Base-by-base conservation (phyloP, 2,113 vertebrate species). In the Phrynocephalus versicolor region DNA sequence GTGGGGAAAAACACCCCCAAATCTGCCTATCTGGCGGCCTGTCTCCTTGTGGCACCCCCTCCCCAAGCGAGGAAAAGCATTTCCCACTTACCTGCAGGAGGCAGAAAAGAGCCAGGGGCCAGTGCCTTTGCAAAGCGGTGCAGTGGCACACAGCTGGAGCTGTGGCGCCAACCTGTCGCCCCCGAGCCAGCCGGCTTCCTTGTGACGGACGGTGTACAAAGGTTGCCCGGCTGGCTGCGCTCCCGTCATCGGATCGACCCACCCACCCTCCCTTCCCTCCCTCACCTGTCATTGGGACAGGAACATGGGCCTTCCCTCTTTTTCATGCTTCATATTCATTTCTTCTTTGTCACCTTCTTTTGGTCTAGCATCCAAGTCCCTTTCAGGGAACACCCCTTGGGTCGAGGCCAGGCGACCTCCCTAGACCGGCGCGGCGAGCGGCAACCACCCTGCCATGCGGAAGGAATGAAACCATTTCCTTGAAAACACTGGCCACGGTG, bases 1-100 rank as follows among this genome's bases (percentile, higher is more conserved):
- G n/a, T n/a, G n/a, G n/a, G n/a, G n/a, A n/a, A n/a, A n/a, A n/a
- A n/a, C n/a, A n/a, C n/a, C n/a, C n/a, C n/a, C n/a, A n/a, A n/a
- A n/a, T n/a, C n/a, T n/a, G n/a, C n/a, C n/a, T n/a, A n/a, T n/a
- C n/a, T n/a, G n/a, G n/a, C n/a, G n/a, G 13, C 14, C 3, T 21
- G 9, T 14, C n/a, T 6, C 8, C 3, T 7, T 37, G 1, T 15
- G 1, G 4, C 23, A 37, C 35, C 23, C 3, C 14, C 62, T 25
- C 45, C 83, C 2, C 1, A 57, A 30, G n/a, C 1, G 62, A 30
- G 33, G n/a, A 6, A 25, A 62, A 21, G 3, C 33, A 18, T 35
- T 45, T 27, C 15, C 21, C 37, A 35, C 84, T 79, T 79, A 85
- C 84, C 76, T 79, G 27, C 67, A 72, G 84, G n/a, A 19, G 75